Evolutionary conservation across 2,113 vertebrate species (phyloP).

Genomic region (Turdus rufiventris): DNA sequence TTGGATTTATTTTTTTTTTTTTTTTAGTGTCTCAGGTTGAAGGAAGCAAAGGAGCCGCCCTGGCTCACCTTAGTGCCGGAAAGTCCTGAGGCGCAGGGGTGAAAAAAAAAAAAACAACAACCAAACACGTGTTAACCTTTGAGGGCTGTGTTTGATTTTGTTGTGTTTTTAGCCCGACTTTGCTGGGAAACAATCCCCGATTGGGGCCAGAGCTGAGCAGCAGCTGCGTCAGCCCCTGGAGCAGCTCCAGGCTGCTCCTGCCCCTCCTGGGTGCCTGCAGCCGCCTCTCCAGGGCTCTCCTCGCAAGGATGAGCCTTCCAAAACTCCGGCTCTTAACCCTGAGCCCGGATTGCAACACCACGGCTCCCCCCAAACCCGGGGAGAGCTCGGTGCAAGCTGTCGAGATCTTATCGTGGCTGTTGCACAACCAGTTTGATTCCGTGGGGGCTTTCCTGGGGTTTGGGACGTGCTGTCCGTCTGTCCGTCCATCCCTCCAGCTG

Average conservation of each 20-base stretch:
- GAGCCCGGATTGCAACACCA: constrained; percentile 41
- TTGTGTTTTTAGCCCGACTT: background rate
- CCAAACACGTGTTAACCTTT: background rate
- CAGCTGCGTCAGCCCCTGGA: background rate
- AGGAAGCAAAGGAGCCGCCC: background rate
- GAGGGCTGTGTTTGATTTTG: background rate
- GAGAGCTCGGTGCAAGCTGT: background rate
- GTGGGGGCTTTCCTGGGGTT: background rate
- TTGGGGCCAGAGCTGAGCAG: background rate
- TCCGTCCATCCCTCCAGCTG: background rate
- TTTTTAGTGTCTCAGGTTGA: constrained; percentile 44
- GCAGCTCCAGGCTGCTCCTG: background rate
- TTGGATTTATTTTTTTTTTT: background rate
- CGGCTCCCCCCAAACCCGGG: background rate
- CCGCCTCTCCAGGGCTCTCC: background rate
- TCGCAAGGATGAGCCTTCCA: background rate
- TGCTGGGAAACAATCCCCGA: constrained; percentile 17
- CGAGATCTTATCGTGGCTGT: background rate
- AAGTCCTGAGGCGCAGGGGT: background rate
- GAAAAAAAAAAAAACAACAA: background rate
- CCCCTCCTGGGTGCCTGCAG: background rate
- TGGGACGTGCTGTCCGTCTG: background rate
- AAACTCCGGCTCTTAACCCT: background rate
- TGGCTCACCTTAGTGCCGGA: background rate
- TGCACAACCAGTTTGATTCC: background rate